Evolutionary conservation across 2,888 invertebrate species (phyloP).

Genomic region (Andrena trimmerana): DNA sequence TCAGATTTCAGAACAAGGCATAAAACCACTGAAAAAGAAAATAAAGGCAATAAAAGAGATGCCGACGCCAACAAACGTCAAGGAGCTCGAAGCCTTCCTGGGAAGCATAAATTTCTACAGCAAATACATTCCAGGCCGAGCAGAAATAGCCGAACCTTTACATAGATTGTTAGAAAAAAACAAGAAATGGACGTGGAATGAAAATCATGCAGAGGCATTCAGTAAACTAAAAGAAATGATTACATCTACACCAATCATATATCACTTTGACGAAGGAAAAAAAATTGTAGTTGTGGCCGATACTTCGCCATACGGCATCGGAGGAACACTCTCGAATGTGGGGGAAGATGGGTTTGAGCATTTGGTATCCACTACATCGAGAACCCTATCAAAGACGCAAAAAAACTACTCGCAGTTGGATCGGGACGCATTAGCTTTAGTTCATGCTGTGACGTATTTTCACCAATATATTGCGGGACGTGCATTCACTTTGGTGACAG

Average conservation of each 20-base stretch:
- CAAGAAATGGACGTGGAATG: not conserved
- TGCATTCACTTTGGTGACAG: no score
- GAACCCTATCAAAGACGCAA: no score
- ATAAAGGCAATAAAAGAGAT: not conserved
- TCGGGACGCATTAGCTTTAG: no score
- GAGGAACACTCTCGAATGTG: not conserved
- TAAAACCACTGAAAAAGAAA: not conserved
- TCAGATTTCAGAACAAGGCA: not conserved
- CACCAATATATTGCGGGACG: no score
- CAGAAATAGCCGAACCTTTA: not conserved
- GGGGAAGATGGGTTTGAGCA: not conserved
- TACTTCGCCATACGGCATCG: not conserved
- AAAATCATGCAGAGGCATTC: not conserved
- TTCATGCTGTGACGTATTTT: no score
- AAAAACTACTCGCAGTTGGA: no score
- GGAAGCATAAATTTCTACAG: not conserved
- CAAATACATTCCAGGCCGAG: not conserved
- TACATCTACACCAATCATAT: not conserved
- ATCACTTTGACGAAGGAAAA: not conserved
- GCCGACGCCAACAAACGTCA: not conserved
- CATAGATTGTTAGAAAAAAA: not conserved
- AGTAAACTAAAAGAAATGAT: not conserved
- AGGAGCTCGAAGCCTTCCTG: not conserved
- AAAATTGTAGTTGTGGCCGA: not conserved
- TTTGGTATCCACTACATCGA: no score